phyloP scores from a whole-genome alignment of 2,113 vertebrate species.

The Xiphorhynchus elegans region DNA sequence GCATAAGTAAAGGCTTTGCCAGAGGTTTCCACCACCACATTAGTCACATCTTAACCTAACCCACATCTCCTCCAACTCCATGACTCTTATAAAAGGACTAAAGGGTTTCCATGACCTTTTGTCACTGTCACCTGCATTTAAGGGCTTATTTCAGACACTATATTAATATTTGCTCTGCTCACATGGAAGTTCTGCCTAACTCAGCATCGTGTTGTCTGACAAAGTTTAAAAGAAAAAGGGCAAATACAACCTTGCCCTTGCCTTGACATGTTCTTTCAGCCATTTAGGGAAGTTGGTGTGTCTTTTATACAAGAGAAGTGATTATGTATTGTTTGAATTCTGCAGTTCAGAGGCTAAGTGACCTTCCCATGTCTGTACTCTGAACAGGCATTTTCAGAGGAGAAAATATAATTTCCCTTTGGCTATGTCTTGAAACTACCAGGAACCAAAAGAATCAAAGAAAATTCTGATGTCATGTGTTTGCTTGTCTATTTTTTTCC shows the following conservation, averaged over 20 bases:
- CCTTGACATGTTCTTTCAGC: neutral
- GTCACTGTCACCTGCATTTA: neutral
- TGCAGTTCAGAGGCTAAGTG: neutral
- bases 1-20: neutral
- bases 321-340: neutral
- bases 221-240: neutral
- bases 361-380: neutral
- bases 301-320: neutral
- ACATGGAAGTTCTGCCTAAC: neutral
- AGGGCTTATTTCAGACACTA: neutral
- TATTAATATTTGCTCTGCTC: neutral
- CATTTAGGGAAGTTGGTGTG: rapidly evolving
- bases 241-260: neutral
- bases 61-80: neutral
- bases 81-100: neutral
- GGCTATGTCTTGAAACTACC: neutral
- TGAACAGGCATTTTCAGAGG: neutral
- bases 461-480: neutral
- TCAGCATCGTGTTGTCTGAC: neutral
- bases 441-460: neutral
- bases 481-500: neutral
- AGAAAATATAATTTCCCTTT: neutral
- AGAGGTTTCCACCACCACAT: neutral
- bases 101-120: neutral
- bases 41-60: neutral